Base-by-base conservation (phyloP, 2,888 invertebrate species). In the Petrolisthes manimaculis region DNA sequence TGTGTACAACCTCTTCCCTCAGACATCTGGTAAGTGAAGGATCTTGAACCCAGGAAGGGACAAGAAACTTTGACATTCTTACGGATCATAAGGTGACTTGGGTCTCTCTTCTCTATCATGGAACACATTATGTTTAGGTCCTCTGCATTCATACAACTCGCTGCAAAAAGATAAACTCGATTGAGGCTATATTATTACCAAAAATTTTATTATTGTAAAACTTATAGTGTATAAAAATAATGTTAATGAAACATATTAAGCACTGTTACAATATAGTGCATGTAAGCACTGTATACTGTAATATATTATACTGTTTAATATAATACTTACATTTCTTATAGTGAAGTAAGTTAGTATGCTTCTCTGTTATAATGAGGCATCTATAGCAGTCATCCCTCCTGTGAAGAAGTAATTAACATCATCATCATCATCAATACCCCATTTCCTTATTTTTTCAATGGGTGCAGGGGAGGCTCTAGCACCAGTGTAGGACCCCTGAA, bases 1-100 rank as follows among this genome's bases (percentile, higher is more conserved):
- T 56, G 69, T n/a, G 54, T 61, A 14, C 75, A 74, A 14, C 54
- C 37, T 24, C 69, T 9, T 3, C 12, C 55, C 8, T 77, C n/a
- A 56, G 84, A 77, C 14, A 9, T 8, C 77, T 86, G 75, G 24
- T 69, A 86, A 61, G 61, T 75, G 67, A 81, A 86, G n/a, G 86
- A 86, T 4, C 86, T 81, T 9, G 81, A 75, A 67, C 86, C 82
- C n/a, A 77, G 54, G 86, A 86, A 86, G 21, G 86, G 86, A 53
- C 86, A 86, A 3, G 67, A 53, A 18, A 56, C 69, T 18, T 4
- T 5, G 8, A 21, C 51, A 18, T 75, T 54, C 69, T 79, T 67
- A 54, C 85, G 78, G 12, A 85, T 54, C 55, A 85, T 24, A 51
- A 67, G n/a, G 56, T n/a, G n/a, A 69, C 21, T 21, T 14, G 24